Evolutionary conservation across 2,113 vertebrate genomes (phyloP).

Genomic region (Microcebus murinus): DNA sequence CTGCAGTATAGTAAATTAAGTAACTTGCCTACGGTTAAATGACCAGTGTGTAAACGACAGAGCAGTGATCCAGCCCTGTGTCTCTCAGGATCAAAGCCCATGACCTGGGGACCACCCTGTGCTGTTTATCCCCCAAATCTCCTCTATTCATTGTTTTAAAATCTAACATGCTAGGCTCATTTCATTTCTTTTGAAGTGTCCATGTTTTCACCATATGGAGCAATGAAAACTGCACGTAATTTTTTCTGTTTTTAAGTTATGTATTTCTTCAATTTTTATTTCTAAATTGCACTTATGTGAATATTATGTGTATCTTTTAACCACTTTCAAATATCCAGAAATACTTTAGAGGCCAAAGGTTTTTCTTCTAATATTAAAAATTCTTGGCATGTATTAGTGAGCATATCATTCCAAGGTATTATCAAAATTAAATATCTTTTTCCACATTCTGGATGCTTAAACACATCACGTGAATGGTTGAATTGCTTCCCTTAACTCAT

Average conservation of each 20-base stretch:
- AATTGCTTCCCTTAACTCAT: neutral
- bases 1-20: neutral
- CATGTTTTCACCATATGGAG: neutral
- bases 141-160: neutral
- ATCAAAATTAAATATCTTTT: conserved; percentile 66
- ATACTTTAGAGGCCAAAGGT: conserved; percentile 62
- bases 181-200: neutral
- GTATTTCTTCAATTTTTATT: neutral
- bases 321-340: conserved; percentile 34
- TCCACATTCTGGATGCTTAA: conserved; percentile 8
- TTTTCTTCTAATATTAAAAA: conserved; percentile 69
- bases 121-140: neutral
- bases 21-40: neutral
- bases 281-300: conserved; percentile 21
- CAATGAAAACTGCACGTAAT: neutral
- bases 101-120: neutral
- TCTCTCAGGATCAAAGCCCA: neutral
- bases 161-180: neutral
- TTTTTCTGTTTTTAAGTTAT: neutral
- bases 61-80: neutral
- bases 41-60: neutral
- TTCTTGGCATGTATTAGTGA: conserved; percentile 58
- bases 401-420: conserved; percentile 47
- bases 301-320: conserved; percentile 61
- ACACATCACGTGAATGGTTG: neutral